phyloP scores from a whole-genome alignment of 2,797 vertebrate species.

The Pseudochromis fuscus region DNA sequence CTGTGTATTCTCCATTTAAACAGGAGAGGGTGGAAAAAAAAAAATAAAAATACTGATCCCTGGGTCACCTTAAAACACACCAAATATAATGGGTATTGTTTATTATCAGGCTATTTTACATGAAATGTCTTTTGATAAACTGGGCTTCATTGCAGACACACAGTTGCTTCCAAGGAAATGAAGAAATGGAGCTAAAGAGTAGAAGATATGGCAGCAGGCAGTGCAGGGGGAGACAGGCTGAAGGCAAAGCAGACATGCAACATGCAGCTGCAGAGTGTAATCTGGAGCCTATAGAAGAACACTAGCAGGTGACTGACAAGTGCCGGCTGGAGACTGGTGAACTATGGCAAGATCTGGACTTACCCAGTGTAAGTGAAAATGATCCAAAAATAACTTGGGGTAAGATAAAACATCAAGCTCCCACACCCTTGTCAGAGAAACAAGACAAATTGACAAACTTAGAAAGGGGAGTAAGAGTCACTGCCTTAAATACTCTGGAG shows the following conservation, averaged over 20 bases:
- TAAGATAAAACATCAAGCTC: neutral
- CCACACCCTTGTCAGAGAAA: neutral
- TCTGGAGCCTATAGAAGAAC: slow-evolving; percentile 34
- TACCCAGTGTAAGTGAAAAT: slow-evolving; percentile 10
- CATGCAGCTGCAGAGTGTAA: slow-evolving; percentile 36
- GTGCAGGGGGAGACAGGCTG: slow-evolving; percentile 12
- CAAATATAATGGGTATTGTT: neutral
- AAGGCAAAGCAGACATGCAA: slow-evolving; percentile 33
- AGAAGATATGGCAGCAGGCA: slow-evolving; percentile 33
- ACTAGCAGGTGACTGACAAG: slow-evolving; percentile 12
- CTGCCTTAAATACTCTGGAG: slow-evolving; percentile 34
- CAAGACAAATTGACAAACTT: slow-evolving; percentile 16
- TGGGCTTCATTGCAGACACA: slow-evolving; percentile 5
- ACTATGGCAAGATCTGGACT: slow-evolving; percentile 10
- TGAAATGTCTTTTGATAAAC: too few species aligned
- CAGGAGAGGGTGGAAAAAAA: neutral
- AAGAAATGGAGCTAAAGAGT: slow-evolving; percentile 38
- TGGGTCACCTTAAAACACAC: too few species aligned
- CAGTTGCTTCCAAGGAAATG: slow-evolving; percentile 34
- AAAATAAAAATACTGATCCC: too few species aligned
- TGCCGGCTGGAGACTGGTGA: slow-evolving; percentile 10
- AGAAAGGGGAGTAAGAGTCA: slow-evolving; percentile 8
- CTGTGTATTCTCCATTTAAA: too few species aligned
- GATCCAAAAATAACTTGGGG: neutral
- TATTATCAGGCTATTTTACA: neutral